Base-by-base conservation (phyloP, 2,113 vertebrate species). In the Hippocampus guttulatus region DNA sequence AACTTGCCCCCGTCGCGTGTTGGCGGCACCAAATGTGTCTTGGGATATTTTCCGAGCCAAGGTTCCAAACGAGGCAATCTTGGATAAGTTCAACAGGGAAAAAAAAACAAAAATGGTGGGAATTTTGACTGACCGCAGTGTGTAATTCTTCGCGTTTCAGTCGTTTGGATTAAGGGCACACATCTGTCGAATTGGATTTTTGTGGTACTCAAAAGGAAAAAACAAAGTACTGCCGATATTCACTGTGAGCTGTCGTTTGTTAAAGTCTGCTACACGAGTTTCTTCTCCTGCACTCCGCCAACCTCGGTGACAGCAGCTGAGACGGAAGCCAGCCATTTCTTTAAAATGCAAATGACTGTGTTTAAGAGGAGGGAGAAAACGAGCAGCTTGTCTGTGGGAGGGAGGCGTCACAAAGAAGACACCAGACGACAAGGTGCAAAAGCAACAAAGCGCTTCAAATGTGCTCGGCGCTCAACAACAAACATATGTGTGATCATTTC, bases 301-400 rank as follows among this genome's bases (percentile, higher is more conserved):
- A 83, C 74, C 74, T 74, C 60, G n/a, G 75, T 80, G 86, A 88
- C 90, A 88, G 83, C 80, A 81, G 74, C 82, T 67, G 78, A 87
- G 77, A 80, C 66, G 72, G 83, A 78, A 85, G 81, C 79, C 78
- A 84, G 81, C 80, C 78, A 86, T 88, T 88, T 87, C 3, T 83
- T 87, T 85, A 86, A 88, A 91, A 91, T 91, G 88, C 87, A 89
- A 90, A 89, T 91, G 80, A 80, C 68, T 23, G 76, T 75, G 75
- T 88, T 87, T 89, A 83, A 86, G 75, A 71, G 78, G 78, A 85
- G 64, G 45, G 65, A 41, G 54, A 75, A 75, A 60, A 75, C 60
- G 70, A 77, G 65, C 87, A 90, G 86, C 86, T 81, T 89, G 85
- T 88, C 83, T 84, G 89, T 88, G 84, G 87, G 88, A 88, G 88